Base-by-base conservation (phyloP, 2,797 vertebrate genomes). In the Acestrorhynchus altus region DNA sequence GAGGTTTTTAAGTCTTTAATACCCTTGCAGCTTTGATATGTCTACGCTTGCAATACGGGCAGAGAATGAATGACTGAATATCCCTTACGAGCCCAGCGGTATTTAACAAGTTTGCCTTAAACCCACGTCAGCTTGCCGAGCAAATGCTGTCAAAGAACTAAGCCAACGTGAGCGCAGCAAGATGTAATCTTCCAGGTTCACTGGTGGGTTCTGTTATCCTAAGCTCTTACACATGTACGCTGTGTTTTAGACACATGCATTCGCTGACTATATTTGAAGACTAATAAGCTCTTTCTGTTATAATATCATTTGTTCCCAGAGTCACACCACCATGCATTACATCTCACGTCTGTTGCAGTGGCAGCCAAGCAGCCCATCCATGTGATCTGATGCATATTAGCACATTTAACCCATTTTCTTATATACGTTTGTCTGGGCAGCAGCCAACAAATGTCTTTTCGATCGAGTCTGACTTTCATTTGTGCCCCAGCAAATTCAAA, bases 1-100 rank as follows among this genome's bases (percentile, higher is more conserved):
- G 64, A 35, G 64, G 24, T 67, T 76, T 68, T 57, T 31, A 60
- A 68, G 64, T 67, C 52, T 31, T 46, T 68, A 52, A 76, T 57
- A 68, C 64, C 64, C 64, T 60, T 24, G 2, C 61, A 66, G 73
- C 73, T 66, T 57, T 76, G 40, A 59, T 42, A 57, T 28, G 56
- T 76, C 52, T 67, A 35, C 47, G 40, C 52, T 42, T 57, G 44
- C 35, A 59, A 59, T 59, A 68, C 59, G 40, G 31, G 52, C 24
- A 12, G 11, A 67, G 54, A 31, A 63, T 42, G 18, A 75, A 67
- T 67, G 64, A 31, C 74, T 13, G 26, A 76, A 68, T 67, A 28
- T 67, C 64, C 13, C 39, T 44, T 22, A 24, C 44, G 63, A 65
- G 63, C 65, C 65, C n/a, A 31, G 66, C 51, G 16, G 44, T 68